Evolutionary conservation across 2,888 invertebrate species (phyloP).

Genomic region (Pammene aurita): DNA sequence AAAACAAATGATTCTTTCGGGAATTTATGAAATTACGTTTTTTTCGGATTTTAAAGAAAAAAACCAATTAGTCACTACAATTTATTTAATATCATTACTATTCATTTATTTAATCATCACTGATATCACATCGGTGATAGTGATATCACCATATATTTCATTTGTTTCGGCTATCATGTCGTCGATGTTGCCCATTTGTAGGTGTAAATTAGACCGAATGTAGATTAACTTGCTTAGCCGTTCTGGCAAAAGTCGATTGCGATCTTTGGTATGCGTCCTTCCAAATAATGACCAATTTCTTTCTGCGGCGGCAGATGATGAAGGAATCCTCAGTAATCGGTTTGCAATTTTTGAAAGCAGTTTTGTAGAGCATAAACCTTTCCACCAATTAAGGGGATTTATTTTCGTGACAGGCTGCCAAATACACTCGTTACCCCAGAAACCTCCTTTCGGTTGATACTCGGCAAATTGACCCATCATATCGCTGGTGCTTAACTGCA

Average conservation of each 20-base stretch:
- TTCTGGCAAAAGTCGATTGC: conserved; percentile 35
- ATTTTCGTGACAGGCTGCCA: conserved; percentile 6
- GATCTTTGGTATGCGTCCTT: conserved; percentile 34
- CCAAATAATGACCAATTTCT: conserved; percentile 39
- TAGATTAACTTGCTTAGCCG: conserved; percentile 26
- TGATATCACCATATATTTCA: conserved; percentile 5
- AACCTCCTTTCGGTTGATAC: not conserved
- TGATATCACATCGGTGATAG: too few relatives aligned
- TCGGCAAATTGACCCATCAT: conserved; percentile 1
- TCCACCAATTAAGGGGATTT: not conserved
- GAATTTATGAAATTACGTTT: too few relatives aligned
- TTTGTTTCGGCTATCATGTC: not conserved
- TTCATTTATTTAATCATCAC: conserved; percentile 10
- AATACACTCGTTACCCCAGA: not conserved
- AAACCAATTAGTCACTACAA: too few relatives aligned
- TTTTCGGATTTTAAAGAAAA: too few relatives aligned
- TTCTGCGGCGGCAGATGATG: conserved; percentile 39
- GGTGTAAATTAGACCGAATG: conserved; percentile 17
- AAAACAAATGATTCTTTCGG: too few relatives aligned
- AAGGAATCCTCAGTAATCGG: conserved; percentile 39
- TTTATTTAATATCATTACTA: conserved; percentile 5
- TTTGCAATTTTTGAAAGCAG: conserved; percentile 31
- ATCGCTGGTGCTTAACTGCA: too few relatives aligned
- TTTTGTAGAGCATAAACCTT: conserved; percentile 9
- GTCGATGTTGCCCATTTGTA: conserved; percentile 14